Evolutionary conservation across 2,888 invertebrate species (phyloP).

Genomic region (Prosapia bicincta): DNA sequence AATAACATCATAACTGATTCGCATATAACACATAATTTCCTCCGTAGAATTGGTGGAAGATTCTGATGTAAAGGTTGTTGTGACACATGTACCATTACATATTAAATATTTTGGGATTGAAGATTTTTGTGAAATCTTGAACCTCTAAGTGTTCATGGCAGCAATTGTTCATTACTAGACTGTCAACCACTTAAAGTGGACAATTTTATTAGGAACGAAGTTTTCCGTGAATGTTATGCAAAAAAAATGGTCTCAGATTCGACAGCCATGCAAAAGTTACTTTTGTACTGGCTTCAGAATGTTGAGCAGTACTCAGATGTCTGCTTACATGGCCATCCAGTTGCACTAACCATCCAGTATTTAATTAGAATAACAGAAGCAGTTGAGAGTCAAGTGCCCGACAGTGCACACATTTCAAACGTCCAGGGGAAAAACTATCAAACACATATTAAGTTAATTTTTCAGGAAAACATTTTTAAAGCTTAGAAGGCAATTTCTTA

Average conservation of each 20-base stretch:
- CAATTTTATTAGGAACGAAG: conserved; percentile 31
- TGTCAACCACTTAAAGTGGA: conserved; percentile 34
- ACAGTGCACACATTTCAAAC: no score
- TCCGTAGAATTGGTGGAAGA: conserved; percentile 27
- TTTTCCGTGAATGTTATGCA: conserved; percentile 8
- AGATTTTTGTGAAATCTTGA: conserved; percentile 35
- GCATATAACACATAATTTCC: conserved; percentile 36
- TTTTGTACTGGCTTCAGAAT: conserved; percentile 10
- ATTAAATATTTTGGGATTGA: conserved; percentile 34
- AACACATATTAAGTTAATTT: no score
- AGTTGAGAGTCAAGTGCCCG: no score
- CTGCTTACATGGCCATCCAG: conserved; percentile 13
- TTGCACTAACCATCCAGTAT: background rate
- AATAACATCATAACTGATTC: conserved; percentile 34
- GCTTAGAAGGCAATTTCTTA: no score
- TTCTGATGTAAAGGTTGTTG: background rate
- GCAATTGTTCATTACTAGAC: conserved; percentile 18
- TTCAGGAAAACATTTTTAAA: no score
- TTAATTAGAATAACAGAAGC: no score
- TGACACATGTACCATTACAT: conserved; percentile 35
- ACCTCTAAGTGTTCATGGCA: conserved; percentile 23
- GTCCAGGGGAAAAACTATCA: no score
- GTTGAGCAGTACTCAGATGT: background rate
- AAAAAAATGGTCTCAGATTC: background rate
- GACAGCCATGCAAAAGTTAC: background rate